phyloP scores from a whole-genome alignment of 2,797 vertebrate species.

The Threskiornis aethiopicus region DNA sequence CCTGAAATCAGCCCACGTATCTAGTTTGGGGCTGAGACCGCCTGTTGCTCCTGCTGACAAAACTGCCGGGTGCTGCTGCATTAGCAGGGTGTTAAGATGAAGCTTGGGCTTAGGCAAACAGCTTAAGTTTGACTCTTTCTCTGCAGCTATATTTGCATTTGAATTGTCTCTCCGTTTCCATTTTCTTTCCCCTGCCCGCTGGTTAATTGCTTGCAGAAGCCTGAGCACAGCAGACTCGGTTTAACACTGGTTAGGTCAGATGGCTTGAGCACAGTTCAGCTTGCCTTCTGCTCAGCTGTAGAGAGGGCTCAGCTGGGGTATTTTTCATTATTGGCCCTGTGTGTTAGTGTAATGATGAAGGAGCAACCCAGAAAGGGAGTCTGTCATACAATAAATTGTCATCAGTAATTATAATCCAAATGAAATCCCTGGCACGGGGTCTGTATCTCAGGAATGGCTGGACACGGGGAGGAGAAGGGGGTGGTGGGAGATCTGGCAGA shows the following conservation, averaged over 20 bases:
- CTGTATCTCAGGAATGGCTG: neutral
- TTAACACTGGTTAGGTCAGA: neutral
- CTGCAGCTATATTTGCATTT: conserved; percentile 51
- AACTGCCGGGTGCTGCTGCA: neutral
- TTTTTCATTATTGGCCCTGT: neutral
- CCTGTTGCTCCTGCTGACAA: neutral
- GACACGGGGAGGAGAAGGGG: neutral
- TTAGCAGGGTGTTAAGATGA: neutral
- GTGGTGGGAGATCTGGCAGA: neutral
- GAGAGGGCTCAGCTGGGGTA: neutral
- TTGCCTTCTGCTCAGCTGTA: neutral
- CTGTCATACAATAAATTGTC: neutral
- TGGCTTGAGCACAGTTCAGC: neutral
- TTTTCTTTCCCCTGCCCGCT: neutral
- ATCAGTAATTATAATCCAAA: neutral
- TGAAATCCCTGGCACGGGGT: neutral
- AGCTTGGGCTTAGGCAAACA: neutral
- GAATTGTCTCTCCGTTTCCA: neutral
- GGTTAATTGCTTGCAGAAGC: conserved; percentile 32
- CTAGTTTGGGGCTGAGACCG: neutral
- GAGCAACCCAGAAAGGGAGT: neutral
- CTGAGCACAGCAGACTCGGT: neutral
- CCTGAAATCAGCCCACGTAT: neutral
- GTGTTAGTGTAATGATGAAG: neutral
- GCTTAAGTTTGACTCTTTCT: conserved; percentile 26